Base-by-base conservation (phyloP, 2,797 vertebrate species). In the Sibirionetta formosa region DNA sequence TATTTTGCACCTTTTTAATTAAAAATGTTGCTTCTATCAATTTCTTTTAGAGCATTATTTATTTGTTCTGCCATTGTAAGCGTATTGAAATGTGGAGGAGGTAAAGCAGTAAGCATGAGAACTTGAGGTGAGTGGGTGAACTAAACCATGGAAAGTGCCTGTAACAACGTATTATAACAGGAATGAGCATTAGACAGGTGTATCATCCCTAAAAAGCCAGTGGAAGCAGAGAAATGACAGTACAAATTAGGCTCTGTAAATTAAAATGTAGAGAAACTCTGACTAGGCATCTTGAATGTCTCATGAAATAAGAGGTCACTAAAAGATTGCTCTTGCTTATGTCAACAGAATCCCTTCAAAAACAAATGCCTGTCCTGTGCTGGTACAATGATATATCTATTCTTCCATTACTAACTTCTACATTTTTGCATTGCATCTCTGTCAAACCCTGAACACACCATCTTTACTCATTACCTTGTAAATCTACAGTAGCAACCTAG, bases 271-370 rank as follows among this genome's bases (percentile, higher is more conserved):
- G 29, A 80, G 71, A 85, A 93, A 69, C 57, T 94, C 87, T 88
- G 80, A 93, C 56, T 54, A 92, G 73, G 83, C 75, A 65, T 68
- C 78, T 85, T 68, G 82, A 77, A 50, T 26, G 75, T 71, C 91
- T 93, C 63, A 57, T 69, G 86, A 94, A 96, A 89, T 85, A 78
- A 81, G 73, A 93, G 88, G 90, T 93, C 91, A 75, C 56, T 94
- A 38, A 66, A 86, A 82, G 56, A 93, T 80, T 69, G 83, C 5
- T 94, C 64, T 94, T 85, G 56, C 53, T 78, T 50, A 17, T 93
- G 78, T 85, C 78, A 58, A 27, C 40, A 73, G 70, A 69, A 68
- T 53, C 64, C n/a, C 29, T 76, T 88, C 76, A 48, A 31, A 72
- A 68, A 20, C 18, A 76, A 95, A 56, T 24, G 6, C 63, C 82